Base-by-base conservation (phyloP, 2,113 vertebrate genomes). In the Epinephelus moara region DNA sequence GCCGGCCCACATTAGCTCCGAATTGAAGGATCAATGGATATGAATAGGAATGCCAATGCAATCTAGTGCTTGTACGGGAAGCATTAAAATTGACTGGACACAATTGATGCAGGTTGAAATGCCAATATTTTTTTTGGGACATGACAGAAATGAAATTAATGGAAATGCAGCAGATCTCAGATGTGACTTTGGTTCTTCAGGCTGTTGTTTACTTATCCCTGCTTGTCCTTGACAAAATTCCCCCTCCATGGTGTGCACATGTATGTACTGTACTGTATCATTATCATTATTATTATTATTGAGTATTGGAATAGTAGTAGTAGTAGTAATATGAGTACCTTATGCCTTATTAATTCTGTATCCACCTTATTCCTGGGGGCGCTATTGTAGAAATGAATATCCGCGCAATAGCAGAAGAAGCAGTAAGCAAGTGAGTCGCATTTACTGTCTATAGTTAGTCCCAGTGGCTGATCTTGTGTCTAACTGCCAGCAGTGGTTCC, bases 31-130 rank as follows among this genome's bases (percentile, higher is more conserved):
- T 93, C 86, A 74, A 88, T 91, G 80, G 75, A 82, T 86, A 81
- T 87, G 85, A 91, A 90, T 87, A 78, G 81, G 70, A 86, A 88
- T 76, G 84, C 78, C 90, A 80, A 82, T 92, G 75, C 85, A 91
- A 91, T 87, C 79, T 66, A 60, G 23, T 57, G 76, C 79, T 90
- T 68, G 56, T 79, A 80, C 40, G 40, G 73, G 83, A 90, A 90
- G 84, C 73, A 91, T 91, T 89, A 53, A 80, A 88, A 91, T 71
- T 89, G 85, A 91, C 85, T 73, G 71, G 70, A 73, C 67, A 69
- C 77, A 91, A 89, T 70, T 85, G 80, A 90, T 80, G 79, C 83
- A 82, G 79, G 74, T 86, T 83, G 70, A 85, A 90, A 86, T 78
- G 80, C 47, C 82, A 73, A 83, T 83, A 45, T 2, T 57, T 78